Evolutionary conservation across 2,113 vertebrate species (phyloP), one percentile per base, ranked within the genome.

Genomic region (Myotis lucifugus): DNA sequence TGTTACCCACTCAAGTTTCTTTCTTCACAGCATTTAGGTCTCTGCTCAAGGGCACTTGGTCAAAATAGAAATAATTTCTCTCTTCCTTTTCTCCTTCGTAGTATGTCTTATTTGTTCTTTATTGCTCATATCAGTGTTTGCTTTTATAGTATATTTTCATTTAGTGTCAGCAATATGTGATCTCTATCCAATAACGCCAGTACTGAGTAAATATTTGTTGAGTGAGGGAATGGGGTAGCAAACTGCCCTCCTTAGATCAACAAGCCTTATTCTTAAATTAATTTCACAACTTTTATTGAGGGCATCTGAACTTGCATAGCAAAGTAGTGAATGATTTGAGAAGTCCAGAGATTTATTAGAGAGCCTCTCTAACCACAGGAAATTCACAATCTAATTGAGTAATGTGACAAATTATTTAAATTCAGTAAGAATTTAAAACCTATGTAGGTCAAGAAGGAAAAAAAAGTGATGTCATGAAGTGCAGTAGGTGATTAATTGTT

Each of bases 351-450:
- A 90, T 85, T 88, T 92, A 93, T 82, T 93, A 83, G 54, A 86
- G 3, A 89, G 42, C 12, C 29, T 89, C 12, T 74, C 34, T 66
- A 82, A 78, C 46, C 50, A 74, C 64, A 93, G 42, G 32, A 25
- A 69, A 96, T 94, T 95, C 15, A 89, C 94, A 94, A 67, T 88
- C 11, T 90, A 88, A 70, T 85, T 91, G 86, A 27, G 42, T 56
- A 86, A 89, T 64, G 83, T 29, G 83, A 83, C 54, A 91, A 77
- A 78, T 85, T 85, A 96, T 83, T 95, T 85, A 88, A 85, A 91
- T 89, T 72, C 27, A 88, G 8, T 85, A 94, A 91, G 76, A 94
- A 91, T 67, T 93, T 79, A 79, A 96, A 93, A 88, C 74, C 54
- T 42, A 91, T 89, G 40, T 94, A 94, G 86, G 92, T 91, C 87